Evolutionary conservation across 2,888 invertebrate species (phyloP).

Genomic region (Itoplectis maculator): DNA sequence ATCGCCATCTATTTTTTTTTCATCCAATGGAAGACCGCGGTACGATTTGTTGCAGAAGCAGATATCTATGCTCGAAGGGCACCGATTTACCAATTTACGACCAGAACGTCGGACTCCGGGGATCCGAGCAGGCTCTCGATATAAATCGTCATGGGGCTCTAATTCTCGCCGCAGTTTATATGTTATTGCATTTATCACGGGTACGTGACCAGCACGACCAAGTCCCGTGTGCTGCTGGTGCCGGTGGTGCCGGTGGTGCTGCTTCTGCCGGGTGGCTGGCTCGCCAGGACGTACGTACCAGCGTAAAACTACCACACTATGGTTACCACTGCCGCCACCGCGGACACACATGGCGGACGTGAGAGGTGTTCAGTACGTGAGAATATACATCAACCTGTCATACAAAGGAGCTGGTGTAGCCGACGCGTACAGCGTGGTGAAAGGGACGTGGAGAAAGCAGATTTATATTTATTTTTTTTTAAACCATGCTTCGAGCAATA

Average conservation of each 20-base stretch:
- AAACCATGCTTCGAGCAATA: not conserved
- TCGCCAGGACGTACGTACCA: constrained; percentile 45
- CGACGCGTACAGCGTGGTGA: constrained; percentile 22
- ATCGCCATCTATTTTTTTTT: constrained; percentile 9
- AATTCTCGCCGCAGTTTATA: constrained; percentile 83
- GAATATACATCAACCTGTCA: constrained; percentile 72
- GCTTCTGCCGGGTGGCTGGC: constrained; percentile 31
- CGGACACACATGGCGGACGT: constrained; percentile 71
- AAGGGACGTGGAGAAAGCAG: constrained; percentile 15
- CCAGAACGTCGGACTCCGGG: constrained; percentile 38
- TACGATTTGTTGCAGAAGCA: constrained; percentile 19
- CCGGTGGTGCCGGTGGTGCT: constrained; percentile 35
- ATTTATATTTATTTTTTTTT: constrained; percentile 30
- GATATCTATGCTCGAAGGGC: constrained; percentile 17
- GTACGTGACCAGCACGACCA: constrained; percentile 77
- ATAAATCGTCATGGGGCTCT: constrained; percentile 81
- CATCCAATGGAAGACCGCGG: not conserved
- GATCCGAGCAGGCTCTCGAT: constrained; percentile 74
- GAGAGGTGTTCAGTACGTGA: constrained; percentile 75
- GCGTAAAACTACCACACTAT: constrained; percentile 41
- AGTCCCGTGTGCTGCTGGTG: constrained; percentile 39
- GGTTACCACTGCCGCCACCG: constrained; percentile 57
- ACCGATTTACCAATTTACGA: constrained; percentile 56
- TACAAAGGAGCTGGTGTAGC: constrained; percentile 52
- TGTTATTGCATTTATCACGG: constrained; percentile 83